Evolutionary conservation across 2,888 invertebrate genomes (phyloP), one percentile per base, ranked within the genome.

Genomic region (Spisula subtruncata): DNA sequence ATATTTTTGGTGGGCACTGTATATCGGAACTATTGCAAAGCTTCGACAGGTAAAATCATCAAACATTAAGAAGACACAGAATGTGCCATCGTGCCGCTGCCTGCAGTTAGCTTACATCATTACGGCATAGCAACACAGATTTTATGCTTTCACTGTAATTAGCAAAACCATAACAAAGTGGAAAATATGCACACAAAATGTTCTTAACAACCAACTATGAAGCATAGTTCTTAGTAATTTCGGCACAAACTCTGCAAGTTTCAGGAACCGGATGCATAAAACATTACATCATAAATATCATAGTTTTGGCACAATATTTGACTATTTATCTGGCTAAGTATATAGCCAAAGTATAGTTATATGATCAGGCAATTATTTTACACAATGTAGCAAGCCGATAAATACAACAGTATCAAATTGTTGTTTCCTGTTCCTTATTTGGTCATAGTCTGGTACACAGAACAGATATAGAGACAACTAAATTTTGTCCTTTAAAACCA

Each of bases 71-170:
- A 66, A 66, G n/a, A 66, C 10, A 25, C 5, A 25, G n/a, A 25
- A 25, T 25, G 25, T 66, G 60, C n/a, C 25, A 66, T 25, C 20
- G 25, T 66, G 60, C n/a, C 25, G 25, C 8, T 8, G 12, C 60
- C 60, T 66, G 10, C 8, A 6, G 60, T 25, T 4, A 12, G n/a
- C 25, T 66, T 41, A 41, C 41, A 41, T 66, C 25, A 66, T 66
- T 66, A 66, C n/a, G n/a, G 25, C 60, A 25, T 66, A 66, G 60
- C 60, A 66, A 66, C 60, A 66, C n/a, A 10, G 51, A 66, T 25
- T 66, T 25, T 25, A n/a, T 66, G 60, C n/a, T 25, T 66, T n/a
- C 20, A 8, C 25, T n/a, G n/a, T 66, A 25, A 66, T 66, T 25
- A 66, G 25, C 60, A 66, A 25, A 66, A 66, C 20, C 60, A 25